Percentiles rank a stretch among this genome's conserved stretches.
Conservation (phyloP, 1,140 invertebrate genomes). For the Bombus cullumanus region DNA sequence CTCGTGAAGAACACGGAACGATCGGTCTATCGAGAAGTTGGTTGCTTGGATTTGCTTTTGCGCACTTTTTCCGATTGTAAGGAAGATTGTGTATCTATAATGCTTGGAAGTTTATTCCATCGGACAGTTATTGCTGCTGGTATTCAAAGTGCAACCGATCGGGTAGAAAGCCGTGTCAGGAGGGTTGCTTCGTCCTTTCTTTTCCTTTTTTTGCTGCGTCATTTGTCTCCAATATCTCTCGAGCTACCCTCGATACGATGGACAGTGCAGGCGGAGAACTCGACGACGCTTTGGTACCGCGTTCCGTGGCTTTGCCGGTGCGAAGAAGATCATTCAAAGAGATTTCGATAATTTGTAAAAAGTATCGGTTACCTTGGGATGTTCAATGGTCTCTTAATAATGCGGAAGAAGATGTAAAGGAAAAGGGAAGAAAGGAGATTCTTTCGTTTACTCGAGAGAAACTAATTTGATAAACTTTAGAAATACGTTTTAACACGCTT, state of each 20-base stretch:
- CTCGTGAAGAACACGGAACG: neutral
- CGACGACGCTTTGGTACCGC: neutral
- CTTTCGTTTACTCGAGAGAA: neutral
- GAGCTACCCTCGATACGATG: constrained; percentile 19
- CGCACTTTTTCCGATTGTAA: neutral
- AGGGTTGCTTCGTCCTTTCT: constrained; percentile 47
- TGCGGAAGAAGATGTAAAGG: neutral
- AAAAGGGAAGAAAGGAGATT: neutral
- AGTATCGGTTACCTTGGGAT: neutral
- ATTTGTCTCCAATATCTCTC: constrained; percentile 83
- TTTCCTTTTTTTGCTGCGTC: constrained; percentile 66
- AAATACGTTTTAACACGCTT: neutral
- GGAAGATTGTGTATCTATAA: neutral
- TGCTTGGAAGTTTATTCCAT: constrained; percentile 3
- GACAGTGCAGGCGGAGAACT: neutral
- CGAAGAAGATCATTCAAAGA: neutral
- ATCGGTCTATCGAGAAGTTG: neutral
- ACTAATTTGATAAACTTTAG: neutral
- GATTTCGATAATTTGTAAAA: constrained; percentile 3
- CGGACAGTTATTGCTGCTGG: neutral
- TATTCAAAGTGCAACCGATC: constrained; percentile 53
- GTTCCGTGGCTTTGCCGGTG: neutral
- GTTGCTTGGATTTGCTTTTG: neutral
- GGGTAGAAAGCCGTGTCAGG: constrained; percentile 43
- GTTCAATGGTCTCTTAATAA: neutral